Conservation (phyloP, 2,888 invertebrate genomes). For the Tetheella fluctuosa region DNA sequence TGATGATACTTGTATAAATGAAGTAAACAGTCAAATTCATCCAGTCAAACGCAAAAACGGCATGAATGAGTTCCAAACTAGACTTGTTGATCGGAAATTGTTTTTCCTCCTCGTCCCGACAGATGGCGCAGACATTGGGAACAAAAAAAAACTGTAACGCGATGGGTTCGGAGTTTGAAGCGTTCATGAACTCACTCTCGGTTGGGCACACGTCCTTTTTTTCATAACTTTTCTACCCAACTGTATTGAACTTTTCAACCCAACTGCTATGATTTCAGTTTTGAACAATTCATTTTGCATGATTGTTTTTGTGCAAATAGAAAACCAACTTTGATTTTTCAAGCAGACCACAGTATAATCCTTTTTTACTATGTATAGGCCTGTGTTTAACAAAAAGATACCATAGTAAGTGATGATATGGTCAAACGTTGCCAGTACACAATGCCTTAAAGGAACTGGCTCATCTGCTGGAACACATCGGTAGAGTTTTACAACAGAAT, state of each 20-base stretch:
- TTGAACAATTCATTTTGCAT: not conserved
- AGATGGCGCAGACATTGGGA: conserved; percentile 5
- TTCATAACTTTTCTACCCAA: conserved; percentile 9
- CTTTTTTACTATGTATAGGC: too few species aligned
- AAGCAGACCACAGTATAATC: too few species aligned
- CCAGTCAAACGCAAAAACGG: not conserved
- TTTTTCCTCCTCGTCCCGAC: conserved; percentile 1
- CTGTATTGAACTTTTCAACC: too few species aligned
- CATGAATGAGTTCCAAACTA: not conserved
- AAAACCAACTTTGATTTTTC: not conserved
- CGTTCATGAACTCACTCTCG: conserved; percentile 5
- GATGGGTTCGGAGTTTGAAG: conserved; percentile 3
- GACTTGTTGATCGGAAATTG: conserved; percentile 3
- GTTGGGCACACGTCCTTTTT: not conserved
- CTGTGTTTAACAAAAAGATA: too few species aligned
- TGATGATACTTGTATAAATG: too few species aligned
- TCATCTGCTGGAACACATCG: too few species aligned
- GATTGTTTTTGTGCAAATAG: not conserved
- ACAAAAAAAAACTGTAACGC: not conserved
- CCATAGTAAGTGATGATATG: too few species aligned
- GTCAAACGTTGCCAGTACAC: too few species aligned
- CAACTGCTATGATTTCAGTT: not conserved
- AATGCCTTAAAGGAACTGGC: too few species aligned
- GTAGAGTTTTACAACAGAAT: too few species aligned
- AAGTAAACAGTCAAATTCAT: not conserved